Base-by-base conservation (phyloP, 2,888 invertebrate genomes). In the Apotomis turbidana region DNA sequence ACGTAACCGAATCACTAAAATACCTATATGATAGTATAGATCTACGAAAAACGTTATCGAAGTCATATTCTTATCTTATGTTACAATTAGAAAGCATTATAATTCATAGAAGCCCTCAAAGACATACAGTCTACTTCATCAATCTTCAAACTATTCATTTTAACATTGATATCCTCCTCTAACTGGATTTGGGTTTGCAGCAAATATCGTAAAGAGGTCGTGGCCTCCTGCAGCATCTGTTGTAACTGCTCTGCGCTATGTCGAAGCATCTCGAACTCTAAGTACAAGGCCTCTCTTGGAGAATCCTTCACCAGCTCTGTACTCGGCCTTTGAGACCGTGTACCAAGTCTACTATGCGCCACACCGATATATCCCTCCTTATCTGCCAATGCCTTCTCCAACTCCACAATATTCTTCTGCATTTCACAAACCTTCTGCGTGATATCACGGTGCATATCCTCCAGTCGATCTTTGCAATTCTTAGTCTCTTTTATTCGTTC, bases 101-200 rank as follows among this genome's bases (percentile, higher is more conserved):
- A 97, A 80, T 96, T 95, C 93, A 97, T 95, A 38, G 95, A 95
- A 77, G 95, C 95, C 38, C 97, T 94, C 66, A 97, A 82, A 8
- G 96, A 96, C 96, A 97, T 96, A 84, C 98, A 98, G 83, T 98
- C 97, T 0, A 98, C 98, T 87, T 98, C 98, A 85, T 99, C 98
- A 80, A 99, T 97, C 90, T 98, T 97, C 79, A 98, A 92, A 0
- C 97, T 97, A 83, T 98, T 98, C 76, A 96, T 96, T 91, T 98
- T 98, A 15, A 98, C 95, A 80, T 97, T 97, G 74, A 99, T 97
- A 81, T 98, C 98, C 84, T 98, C 98, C 87, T 98, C 98, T 75
- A 98, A 91, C 84, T 98, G 96, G 68, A 98, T 95, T 89, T 98
- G 97, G 1, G 96, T 96, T 83, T 97, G 97, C 68, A 97, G 91